Evolutionary conservation across 2,113 vertebrate genomes (phyloP).

Genomic region (Indicator indicator): DNA sequence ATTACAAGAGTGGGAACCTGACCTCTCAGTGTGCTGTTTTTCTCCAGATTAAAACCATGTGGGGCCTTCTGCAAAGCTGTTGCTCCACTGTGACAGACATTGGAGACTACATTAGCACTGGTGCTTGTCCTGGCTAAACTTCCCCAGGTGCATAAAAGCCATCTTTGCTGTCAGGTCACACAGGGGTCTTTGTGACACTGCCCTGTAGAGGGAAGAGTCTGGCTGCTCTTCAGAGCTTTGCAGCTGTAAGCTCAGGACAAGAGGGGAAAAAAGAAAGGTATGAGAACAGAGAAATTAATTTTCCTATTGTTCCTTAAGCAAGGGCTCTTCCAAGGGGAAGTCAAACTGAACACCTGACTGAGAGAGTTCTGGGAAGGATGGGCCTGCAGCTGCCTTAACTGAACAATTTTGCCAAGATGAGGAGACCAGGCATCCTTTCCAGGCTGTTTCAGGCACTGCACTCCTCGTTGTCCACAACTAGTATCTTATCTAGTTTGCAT

Average conservation of each 20-base stretch:
- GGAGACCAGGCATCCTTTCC: not conserved
- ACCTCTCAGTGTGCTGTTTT: not conserved
- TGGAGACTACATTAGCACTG: not conserved
- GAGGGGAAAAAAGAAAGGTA: not conserved
- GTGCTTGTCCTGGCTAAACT: not conserved
- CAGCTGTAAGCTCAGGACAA: not conserved
- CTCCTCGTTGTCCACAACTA: not conserved
- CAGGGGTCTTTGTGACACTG: rapidly evolving
- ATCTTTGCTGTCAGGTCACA: not conserved
- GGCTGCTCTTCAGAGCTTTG: not conserved
- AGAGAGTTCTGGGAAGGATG: rapidly evolving
- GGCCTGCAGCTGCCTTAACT: not conserved
- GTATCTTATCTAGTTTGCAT: not conserved
- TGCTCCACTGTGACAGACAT: not conserved
- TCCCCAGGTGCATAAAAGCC: rapidly evolving
- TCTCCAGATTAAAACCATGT: not conserved
- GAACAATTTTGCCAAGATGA: rapidly evolving
- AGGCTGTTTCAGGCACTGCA: not conserved
- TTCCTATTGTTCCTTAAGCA: not conserved
- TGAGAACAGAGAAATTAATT: not conserved
- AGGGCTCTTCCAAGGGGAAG: not conserved
- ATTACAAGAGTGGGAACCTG: not conserved
- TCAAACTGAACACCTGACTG: not conserved
- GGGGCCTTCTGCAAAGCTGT: not conserved
- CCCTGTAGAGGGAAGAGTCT: not conserved